Percentiles rank a stretch among this genome's conserved stretches.
These are phyloP conservation scores for Sycobia sp. DNA, from an alignment of 1,140 invertebrate species.

Conservation along the genomic window DNA sequence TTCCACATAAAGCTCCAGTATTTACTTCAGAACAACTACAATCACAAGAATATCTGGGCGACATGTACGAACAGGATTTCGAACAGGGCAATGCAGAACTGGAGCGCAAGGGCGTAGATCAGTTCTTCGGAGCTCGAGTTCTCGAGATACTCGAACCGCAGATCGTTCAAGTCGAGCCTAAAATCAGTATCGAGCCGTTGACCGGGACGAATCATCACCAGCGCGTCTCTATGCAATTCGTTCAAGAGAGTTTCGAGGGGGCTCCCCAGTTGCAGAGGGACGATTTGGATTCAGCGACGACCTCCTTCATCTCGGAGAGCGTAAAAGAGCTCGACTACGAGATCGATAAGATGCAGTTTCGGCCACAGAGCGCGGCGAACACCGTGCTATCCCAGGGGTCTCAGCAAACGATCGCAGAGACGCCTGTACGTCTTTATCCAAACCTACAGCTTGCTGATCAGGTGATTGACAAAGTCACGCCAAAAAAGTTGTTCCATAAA, in stretches of 20 bases:
- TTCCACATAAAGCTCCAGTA: no score
- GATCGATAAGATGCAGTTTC: constrained; percentile 9
- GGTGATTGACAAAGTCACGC: constrained; percentile 12
- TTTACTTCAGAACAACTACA: no score
- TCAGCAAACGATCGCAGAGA: not conserved
- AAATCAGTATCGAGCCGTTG: not conserved
- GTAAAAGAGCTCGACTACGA: constrained; percentile 12
- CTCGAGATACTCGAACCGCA: constrained; percentile 26
- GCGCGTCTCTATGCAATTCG: not conserved
- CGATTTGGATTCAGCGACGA: not conserved
- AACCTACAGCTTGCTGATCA: not conserved
- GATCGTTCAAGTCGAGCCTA: constrained; percentile 6
- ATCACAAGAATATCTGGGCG: no score
- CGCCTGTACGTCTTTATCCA: constrained; percentile 14
- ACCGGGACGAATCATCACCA: not conserved
- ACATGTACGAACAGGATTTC: constrained; percentile 12
- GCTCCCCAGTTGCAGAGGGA: not conserved
- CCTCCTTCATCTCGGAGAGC: constrained; percentile 10
- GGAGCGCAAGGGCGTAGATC: not conserved
- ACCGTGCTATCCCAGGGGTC: not conserved
- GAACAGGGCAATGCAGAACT: not conserved
- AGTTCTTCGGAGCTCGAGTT: constrained; percentile 18
- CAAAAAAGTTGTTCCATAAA: constrained; percentile 6
- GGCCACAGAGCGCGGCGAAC: not conserved
- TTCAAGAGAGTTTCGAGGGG: constrained; percentile 3